Evolutionary conservation across 2,113 vertebrate genomes (phyloP), one percentile per base, ranked within the genome.

Genomic region (Cynoglossus semilaevis): DNA sequence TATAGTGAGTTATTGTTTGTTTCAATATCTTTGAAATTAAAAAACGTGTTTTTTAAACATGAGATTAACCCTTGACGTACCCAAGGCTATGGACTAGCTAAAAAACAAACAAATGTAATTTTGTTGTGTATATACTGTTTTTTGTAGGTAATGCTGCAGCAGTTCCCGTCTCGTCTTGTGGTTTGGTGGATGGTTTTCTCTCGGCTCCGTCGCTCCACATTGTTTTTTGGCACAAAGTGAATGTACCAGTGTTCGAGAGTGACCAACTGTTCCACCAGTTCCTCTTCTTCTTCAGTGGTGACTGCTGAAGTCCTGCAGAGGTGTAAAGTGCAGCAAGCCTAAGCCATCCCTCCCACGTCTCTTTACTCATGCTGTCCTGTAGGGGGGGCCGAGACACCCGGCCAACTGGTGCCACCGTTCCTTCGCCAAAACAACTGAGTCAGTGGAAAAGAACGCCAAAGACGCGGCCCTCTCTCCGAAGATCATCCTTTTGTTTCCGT

Each of bases 281-380:
- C 70, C 15, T 34, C 70, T 3, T 56, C n/a, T 72, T 54, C 72
- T 58, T 63, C 16, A 63, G 51, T 70, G 70, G 77, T n/a, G 55
- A 63, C 55, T 48, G 68, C 61, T 61, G 77, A 72, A 74, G 72
- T 78, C 80, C 36, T 9, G 63, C 70, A 15, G 81, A 77, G 77
- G 83, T 81, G 81, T 72, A 79, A 85, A 85, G 79, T 81, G 81
- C 74, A 79, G 77, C 61, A 34, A 69, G 73, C 74, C 65, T 22
- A 71, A 75, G 77, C 74, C 77, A 85, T 84, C 80, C 83, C 80
- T 69, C 82, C 86, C 82, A 88, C 80, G 72, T 63, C 79, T 55
- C 69, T 77, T 67, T 82, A 67, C 79, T 78, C 79, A 81, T 71
- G 74, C 72, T 78, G 76, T 77, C 80, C 78, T 66, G 19, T 4